Evolutionary conservation across 2,797 vertebrate species (phyloP), one percentile per base, ranked within the genome.

Genomic region (Varecia variegata): DNA sequence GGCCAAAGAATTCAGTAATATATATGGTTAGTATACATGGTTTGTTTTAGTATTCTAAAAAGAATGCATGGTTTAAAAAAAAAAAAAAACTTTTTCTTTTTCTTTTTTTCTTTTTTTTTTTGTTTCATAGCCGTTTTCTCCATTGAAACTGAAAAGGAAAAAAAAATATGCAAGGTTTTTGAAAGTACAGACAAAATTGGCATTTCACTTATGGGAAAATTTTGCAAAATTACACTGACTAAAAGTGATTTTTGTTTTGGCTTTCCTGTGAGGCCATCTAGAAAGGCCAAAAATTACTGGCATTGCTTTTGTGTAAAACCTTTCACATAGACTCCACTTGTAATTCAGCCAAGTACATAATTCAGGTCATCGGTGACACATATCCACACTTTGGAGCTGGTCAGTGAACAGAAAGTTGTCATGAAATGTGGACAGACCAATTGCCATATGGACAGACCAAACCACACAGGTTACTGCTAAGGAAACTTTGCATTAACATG

Each of bases 231-330:
- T 74, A 88, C 3, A 56, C 93, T 90, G 68, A 91, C 47, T 73
- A 95, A 96, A 97, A 97, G 77, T 97, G 76, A 43, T 87, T 95
- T 96, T 97, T 97, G 84, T 96, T 97, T 97, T 97, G 96, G 94
- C 89, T 97, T 90, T 97, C 84, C 84, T 96, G 89, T 90, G 91
- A 97, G 93, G 73, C 84, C 56, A 62, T 96, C 87, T 86, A 96
- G 90, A 93, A 97, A 97, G 81, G 84, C 80, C 96, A 96, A 95
- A 97, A 96, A 94, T 97, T 2, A 9, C 74, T 97, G 76, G 92
- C n/a, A 60, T 83, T 97, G 81, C 52, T 96, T 97, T 97, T 86
- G 30, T 95, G 38, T 96, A 81, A 97, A 97, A 96, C 23, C 52
- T 98, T 90, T 96, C 25, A 12, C 80, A 52, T 92, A 93, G 77